These are phyloP conservation scores for Macrosteles quadrilineatus DNA, from an alignment of 1,140 invertebrate genomes.

Conservation along the genomic window DNA sequence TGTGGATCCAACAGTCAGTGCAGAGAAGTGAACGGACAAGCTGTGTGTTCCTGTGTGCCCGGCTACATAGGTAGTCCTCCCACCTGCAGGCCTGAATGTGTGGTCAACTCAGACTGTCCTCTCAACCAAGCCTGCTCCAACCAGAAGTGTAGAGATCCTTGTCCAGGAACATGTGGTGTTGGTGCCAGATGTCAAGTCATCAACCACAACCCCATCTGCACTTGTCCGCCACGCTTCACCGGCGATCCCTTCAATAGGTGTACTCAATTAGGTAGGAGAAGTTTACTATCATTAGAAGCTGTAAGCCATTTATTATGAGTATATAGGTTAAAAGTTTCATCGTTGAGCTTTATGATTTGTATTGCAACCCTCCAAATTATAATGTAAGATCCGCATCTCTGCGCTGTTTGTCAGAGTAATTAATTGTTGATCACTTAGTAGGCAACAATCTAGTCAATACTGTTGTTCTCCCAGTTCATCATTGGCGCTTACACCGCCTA, in stretches of 20 bases:
- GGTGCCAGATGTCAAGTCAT: constrained; percentile 64
- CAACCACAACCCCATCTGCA: constrained; percentile 69
- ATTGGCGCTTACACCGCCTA: no score
- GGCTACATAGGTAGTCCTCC: constrained; percentile 70
- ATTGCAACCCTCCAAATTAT: no score
- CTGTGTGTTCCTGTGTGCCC: constrained; percentile 66
- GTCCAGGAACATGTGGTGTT: constrained; percentile 67
- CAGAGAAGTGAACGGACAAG: constrained; percentile 59
- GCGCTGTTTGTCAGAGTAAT: no score
- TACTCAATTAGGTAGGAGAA: constrained; percentile 48
- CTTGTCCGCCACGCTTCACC: constrained; percentile 64
- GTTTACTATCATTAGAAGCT: background rate
- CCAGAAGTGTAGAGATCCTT: constrained; percentile 70
- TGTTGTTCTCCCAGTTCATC: no score
- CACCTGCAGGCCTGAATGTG: constrained; percentile 72
- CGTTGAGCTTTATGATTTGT: no score
- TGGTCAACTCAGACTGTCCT: constrained; percentile 69
- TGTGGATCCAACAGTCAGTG: constrained; percentile 63
- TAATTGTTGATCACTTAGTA: no score
- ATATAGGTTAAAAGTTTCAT: no score
- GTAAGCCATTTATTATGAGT: no score
- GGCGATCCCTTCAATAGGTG: constrained; percentile 72
- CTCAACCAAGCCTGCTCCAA: constrained; percentile 66
- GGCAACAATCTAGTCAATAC: no score
- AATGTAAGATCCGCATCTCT: no score